Evolutionary conservation across 2,113 vertebrate genomes (phyloP).

Genomic region (Poecile atricapillus): DNA sequence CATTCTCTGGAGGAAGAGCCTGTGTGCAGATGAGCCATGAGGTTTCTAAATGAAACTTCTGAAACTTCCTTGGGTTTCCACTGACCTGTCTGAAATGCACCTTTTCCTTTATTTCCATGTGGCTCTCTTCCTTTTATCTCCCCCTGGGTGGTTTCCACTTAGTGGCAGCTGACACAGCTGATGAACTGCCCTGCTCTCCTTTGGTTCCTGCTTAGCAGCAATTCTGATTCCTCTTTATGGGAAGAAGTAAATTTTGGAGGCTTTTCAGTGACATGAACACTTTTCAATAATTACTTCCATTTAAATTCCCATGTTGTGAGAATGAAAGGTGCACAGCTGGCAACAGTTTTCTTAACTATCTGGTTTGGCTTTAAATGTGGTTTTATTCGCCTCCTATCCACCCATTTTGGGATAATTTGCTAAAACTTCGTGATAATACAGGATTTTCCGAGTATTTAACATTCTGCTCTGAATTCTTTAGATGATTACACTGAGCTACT

Average conservation of each 20-base stretch:
- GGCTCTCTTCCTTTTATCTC: not conserved
- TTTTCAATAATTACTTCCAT: not conserved
- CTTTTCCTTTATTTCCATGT: rapidly evolving
- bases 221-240: not conserved
- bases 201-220: not conserved
- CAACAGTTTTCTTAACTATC: not conserved
- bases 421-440: not conserved
- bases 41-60: not conserved
- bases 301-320: not conserved
- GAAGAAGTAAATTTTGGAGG: not conserved
- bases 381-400: not conserved
- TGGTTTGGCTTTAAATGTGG: not conserved
- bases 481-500: constrained; percentile 25
- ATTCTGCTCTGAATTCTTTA: constrained; percentile 1
- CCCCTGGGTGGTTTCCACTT: not conserved
- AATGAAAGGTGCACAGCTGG: not conserved
- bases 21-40: not conserved
- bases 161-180: not conserved
- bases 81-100: not conserved
- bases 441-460: not conserved
- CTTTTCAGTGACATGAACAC: not conserved
- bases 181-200: not conserved
- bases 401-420: not conserved
- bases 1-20: not conserved
- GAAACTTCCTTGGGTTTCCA: not conserved